A percentile compares a stretch with the other conserved stretches of the same genome.
Evolutionary conservation across 2,113 vertebrate species (phyloP).

Genomic region (Epinephelus lanceolatus): DNA sequence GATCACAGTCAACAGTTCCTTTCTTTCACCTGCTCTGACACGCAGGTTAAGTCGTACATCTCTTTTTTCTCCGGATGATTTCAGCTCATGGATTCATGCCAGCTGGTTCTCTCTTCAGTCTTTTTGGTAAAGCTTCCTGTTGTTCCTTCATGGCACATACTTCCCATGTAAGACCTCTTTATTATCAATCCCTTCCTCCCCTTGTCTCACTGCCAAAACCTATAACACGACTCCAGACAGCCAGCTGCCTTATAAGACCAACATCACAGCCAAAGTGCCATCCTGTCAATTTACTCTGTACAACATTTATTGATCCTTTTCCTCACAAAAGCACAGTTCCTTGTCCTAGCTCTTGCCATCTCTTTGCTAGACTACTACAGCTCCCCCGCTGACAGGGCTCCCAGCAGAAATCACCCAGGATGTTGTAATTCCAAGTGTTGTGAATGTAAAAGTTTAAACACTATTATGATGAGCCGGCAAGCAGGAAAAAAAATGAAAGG

Average conservation of each 20-base stretch:
- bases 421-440: conserved; percentile 16
- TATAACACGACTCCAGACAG: conserved; percentile 46
- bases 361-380: conserved; percentile 20
- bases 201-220: conserved; percentile 35
- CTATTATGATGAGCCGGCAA: not conserved
- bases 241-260: conserved; percentile 51
- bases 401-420: conserved; percentile 12
- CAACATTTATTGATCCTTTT: conserved; percentile 64
- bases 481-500: not conserved
- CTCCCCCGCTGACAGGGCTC: conserved; percentile 31
- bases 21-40: conserved; percentile 22
- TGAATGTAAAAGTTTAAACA: conserved; percentile 36
- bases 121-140: conserved; percentile 21
- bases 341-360: conserved; percentile 44
- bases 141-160: conserved; percentile 23
- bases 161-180: conserved; percentile 32
- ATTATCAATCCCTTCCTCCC: conserved; percentile 11
- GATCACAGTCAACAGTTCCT: conserved; percentile 15
- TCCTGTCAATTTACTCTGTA: conserved; percentile 63
- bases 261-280: conserved; percentile 62
- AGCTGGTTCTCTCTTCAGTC: not conserved
- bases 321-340: conserved; percentile 56
- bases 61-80: conserved; percentile 9
- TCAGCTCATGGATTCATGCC: conserved; percentile 5
- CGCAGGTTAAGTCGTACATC: not conserved